A percentile compares a stretch with the other conserved stretches of the same genome.
Evolutionary conservation across 2,888 invertebrate species (phyloP).

Genomic region (Parelbella ahira): DNA sequence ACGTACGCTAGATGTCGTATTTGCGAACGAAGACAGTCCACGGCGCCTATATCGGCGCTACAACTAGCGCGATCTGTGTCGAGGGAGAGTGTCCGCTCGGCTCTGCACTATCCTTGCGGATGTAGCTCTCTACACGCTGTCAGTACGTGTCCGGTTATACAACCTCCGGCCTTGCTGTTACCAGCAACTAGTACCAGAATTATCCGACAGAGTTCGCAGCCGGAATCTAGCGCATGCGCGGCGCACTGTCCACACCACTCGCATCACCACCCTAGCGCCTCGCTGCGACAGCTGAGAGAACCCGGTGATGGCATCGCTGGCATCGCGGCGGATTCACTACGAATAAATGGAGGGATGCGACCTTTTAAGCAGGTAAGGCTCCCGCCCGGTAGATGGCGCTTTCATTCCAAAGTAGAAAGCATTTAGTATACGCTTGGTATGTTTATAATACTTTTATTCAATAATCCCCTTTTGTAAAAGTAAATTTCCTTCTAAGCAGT

Average conservation of each 20-base stretch:
- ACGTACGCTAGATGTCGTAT: conserved; percentile 83
- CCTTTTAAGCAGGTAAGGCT: conserved; percentile 95
- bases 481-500: too few species aligned
- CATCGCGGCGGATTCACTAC: conserved; percentile 96
- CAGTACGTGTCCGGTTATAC: conserved; percentile 84
- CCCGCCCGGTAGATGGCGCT: conserved; percentile 59
- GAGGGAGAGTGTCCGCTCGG: conserved; percentile 88
- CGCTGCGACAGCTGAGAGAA: conserved; percentile 91
- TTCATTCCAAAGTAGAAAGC: conserved; percentile 1
- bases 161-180: conserved; percentile 86
- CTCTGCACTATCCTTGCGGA: conserved; percentile 83
- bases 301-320: conserved; percentile 94
- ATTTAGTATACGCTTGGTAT: conserved; percentile 1
- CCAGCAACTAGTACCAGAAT: conserved; percentile 88
- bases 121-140: conserved; percentile 76
- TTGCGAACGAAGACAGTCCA: conserved; percentile 90
- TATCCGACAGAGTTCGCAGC: conserved; percentile 93
- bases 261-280: conserved; percentile 89
- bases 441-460: too few species aligned
- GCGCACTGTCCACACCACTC: conserved; percentile 83
- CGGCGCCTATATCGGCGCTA: conserved; percentile 86
- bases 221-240: conserved; percentile 86
- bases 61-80: conserved; percentile 92
- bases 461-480: too few species aligned
- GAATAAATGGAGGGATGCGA: conserved; percentile 97